These are phyloP conservation scores for Kryphioiulus occultus DNA, from an alignment of 2,888 invertebrate genomes.

Conservation along the genomic window DNA sequence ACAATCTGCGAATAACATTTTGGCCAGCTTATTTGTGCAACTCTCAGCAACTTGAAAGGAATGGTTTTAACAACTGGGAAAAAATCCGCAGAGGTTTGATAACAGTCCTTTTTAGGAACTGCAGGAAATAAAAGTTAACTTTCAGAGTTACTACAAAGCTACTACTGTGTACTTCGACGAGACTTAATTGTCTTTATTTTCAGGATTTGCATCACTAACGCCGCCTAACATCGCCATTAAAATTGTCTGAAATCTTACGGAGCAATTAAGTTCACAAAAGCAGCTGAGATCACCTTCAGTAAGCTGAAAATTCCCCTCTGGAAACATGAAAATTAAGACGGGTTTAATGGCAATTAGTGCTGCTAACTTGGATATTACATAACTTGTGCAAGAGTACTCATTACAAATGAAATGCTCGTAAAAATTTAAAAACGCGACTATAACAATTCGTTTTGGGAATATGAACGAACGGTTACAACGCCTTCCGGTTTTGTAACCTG, in stretches of 20 bases:
- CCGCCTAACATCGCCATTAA: neutral
- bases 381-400: neutral
- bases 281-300: neutral
- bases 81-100: too few relatives aligned
- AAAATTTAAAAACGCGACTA: neutral
- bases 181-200: too few relatives aligned
- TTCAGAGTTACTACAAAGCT: too few relatives aligned
- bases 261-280: neutral
- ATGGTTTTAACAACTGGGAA: too few relatives aligned
- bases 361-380: neutral
- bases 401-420: neutral
- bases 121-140: too few relatives aligned
- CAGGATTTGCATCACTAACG: too few relatives aligned
- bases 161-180: too few relatives aligned
- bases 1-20: too few relatives aligned
- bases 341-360: neutral
- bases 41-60: too few relatives aligned
- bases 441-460: neutral
- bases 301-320: neutral
- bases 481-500: neutral
- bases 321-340: neutral
- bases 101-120: too few relatives aligned
- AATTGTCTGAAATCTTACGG: neutral
- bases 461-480: neutral
- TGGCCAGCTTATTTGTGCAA: too few relatives aligned